Percentiles rank a stretch among this genome's conserved stretches.
phyloP scores from a whole-genome alignment of 1,140 invertebrate species.

The Stratiolaelaps scimitus region DNA sequence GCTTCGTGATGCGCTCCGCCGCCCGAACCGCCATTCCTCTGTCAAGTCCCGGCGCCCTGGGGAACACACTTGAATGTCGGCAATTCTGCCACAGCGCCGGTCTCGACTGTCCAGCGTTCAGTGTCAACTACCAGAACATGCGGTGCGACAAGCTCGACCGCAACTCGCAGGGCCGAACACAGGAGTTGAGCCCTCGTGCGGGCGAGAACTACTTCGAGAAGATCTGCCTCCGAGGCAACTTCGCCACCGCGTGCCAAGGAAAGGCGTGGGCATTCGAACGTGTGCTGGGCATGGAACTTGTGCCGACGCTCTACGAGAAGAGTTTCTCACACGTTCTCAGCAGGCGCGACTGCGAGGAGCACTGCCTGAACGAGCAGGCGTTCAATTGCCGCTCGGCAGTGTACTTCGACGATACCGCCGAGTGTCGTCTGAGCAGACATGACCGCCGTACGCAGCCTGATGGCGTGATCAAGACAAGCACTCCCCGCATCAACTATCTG shows the following conservation, averaged over 20 bases:
- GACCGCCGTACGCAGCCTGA: constrained; percentile 41
- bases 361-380: constrained; percentile 41
- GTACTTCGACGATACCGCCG: constrained; percentile 43
- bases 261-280: constrained; percentile 47
- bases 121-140: constrained; percentile 43
- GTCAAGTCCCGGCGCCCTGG: constrained; percentile 38
- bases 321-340: constrained; percentile 41
- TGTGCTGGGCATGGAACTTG: constrained; percentile 43
- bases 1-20: constrained; percentile 43
- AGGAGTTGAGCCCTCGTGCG: constrained; percentile 41
- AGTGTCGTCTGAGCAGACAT: constrained; percentile 43
- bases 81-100: constrained; percentile 41
- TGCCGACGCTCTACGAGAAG: constrained; percentile 40
- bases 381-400: constrained; percentile 44
- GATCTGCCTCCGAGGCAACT: constrained; percentile 44
- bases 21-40: constrained; percentile 41
- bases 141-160: constrained; percentile 45
- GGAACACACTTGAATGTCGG: constrained; percentile 42
- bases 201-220: constrained; percentile 46
- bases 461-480: constrained; percentile 41
- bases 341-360: constrained; percentile 44
- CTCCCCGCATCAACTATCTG: constrained; percentile 43
- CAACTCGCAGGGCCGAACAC: constrained; percentile 44
- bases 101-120: constrained; percentile 45
- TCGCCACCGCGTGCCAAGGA: constrained; percentile 40